phyloP scores from a whole-genome alignment of 2,888 invertebrate genomes.

The Metallyticus violacea region DNA sequence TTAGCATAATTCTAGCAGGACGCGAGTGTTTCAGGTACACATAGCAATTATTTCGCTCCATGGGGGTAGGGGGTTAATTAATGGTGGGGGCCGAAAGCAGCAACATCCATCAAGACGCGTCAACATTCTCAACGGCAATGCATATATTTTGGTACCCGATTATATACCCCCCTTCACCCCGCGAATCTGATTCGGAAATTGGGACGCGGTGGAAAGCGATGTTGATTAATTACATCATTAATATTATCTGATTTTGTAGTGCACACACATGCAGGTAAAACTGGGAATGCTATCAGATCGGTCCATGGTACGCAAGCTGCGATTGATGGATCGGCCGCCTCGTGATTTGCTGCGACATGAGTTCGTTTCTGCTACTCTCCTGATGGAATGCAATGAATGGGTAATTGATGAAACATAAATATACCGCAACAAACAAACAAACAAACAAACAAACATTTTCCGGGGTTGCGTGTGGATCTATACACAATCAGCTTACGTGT shows the following conservation, averaged over 20 bases:
- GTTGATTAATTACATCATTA: constrained; percentile 18
- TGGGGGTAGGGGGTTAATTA: not conserved
- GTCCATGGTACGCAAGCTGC: not conserved
- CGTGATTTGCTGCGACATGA: constrained; percentile 6
- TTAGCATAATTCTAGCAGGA: not conserved
- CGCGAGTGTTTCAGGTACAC: not conserved
- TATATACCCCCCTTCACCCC: not conserved
- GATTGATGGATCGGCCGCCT: constrained; percentile 13
- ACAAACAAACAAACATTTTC: not conserved
- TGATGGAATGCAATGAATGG: constrained; percentile 14
- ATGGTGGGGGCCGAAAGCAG: not conserved
- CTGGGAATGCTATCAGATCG: constrained; percentile 1
- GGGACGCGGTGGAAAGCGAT: constrained; percentile 10
- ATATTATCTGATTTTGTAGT: constrained; percentile 13
- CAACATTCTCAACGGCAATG: constrained; percentile 4
- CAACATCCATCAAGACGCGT: constrained; percentile 12
- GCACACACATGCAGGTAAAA: constrained; percentile 15
- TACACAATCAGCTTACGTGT: not conserved
- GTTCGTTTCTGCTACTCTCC: not conserved
- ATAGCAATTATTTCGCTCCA: not conserved
- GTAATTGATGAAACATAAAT: constrained; percentile 18
- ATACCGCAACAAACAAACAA: not conserved
- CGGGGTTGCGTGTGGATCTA: too few species aligned
- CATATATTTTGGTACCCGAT: constrained; percentile 16
- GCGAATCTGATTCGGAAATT: constrained; percentile 17